A percentile compares a stretch with the other conserved stretches of the same genome.
These are phyloP conservation scores for Drosophila picticornis DNA, from an alignment of 2,888 invertebrate species.

Conservation along the genomic window DNA sequence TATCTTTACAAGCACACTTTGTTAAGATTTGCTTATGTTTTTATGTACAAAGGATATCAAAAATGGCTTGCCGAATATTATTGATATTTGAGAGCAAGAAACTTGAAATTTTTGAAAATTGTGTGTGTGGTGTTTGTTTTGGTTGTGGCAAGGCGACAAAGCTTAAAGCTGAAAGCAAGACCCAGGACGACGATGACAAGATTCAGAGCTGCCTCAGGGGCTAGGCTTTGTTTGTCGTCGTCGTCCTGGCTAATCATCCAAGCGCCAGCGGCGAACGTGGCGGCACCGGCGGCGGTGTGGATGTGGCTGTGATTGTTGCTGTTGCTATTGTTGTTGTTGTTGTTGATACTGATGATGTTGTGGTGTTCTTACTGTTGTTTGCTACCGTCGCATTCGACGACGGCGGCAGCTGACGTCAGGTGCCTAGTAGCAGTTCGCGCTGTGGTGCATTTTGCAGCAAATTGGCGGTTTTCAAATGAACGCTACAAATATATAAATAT, in stretches of 20 bases:
- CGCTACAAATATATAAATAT: conserved; percentile 52
- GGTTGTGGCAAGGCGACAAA: conserved; percentile 54
- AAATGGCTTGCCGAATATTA: conserved; percentile 16
- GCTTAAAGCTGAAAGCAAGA: conserved; percentile 53
- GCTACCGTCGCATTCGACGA: conserved; percentile 49
- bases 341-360: conserved; percentile 33
- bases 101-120: conserved; percentile 35
- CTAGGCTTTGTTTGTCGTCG: conserved; percentile 22
- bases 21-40: conserved; percentile 18
- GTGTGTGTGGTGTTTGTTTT: conserved; percentile 1
- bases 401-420: conserved; percentile 81
- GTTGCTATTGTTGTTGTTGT: conserved; percentile 32
- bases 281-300: conserved; percentile 68
- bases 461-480: conserved; percentile 84
- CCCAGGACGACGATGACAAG: conserved; percentile 44
- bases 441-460: conserved; percentile 83
- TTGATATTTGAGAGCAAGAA: conserved; percentile 29
- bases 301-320: conserved; percentile 47
- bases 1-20: conserved; percentile 59
- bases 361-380: conserved; percentile 18
- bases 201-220: conserved; percentile 12
- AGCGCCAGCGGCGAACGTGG: conserved; percentile 71
- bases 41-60: conserved; percentile 60
- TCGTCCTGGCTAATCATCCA: conserved; percentile 63
- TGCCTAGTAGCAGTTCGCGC: conserved; percentile 79